Evolutionary conservation across 2,113 vertebrate species (phyloP).

Genomic region (Pteropus alecto): DNA sequence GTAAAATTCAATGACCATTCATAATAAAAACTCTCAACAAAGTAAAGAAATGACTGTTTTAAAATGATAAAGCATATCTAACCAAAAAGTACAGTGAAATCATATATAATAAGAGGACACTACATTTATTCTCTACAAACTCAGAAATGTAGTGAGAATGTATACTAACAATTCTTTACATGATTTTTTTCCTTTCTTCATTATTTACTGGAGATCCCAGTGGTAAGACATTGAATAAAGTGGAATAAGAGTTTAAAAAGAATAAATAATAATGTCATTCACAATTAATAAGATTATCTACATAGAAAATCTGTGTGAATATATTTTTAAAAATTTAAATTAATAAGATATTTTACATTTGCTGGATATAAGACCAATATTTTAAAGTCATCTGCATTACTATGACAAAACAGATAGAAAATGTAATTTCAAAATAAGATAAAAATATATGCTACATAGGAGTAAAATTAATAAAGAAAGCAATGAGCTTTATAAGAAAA

Average conservation of each 20-base stretch:
- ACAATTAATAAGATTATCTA: neutral
- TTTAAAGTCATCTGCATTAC: neutral
- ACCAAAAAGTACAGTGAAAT: neutral
- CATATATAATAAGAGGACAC: neutral
- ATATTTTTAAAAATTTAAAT: neutral
- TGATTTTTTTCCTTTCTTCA: neutral
- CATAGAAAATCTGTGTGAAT: neutral
- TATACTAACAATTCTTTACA: neutral
- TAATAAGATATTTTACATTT: neutral
- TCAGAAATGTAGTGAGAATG: neutral
- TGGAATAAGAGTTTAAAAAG: neutral
- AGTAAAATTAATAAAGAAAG: neutral
- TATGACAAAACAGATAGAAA: neutral
- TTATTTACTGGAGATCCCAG: neutral
- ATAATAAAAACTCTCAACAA: neutral
- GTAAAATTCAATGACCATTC: neutral
- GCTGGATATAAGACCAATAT: neutral
- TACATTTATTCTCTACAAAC: neutral
- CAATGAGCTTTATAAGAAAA: neutral
- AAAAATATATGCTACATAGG: neutral
- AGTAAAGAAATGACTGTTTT: neutral
- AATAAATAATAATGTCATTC: neutral
- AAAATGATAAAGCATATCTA: neutral
- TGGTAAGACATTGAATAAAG: neutral
- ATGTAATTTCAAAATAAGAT: neutral